Conservation (phyloP, 2,113 vertebrate genomes). For the Ictalurus furcatus region DNA sequence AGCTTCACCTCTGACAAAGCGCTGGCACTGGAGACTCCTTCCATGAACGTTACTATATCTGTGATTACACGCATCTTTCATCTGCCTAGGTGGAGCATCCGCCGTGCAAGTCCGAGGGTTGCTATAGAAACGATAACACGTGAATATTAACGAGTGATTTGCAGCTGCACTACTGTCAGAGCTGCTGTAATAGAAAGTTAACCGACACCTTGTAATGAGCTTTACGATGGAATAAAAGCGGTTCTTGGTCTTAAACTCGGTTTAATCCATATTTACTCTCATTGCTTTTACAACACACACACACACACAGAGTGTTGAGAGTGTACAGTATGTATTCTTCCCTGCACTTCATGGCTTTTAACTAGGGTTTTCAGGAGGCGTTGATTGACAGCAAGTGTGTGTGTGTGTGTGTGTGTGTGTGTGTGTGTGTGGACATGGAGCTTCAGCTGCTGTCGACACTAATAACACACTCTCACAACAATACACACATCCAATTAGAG, state of each 20-base stretch:
- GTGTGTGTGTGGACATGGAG: background rate
- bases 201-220: background rate
- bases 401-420: conserved; percentile 30
- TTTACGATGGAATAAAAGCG: background rate
- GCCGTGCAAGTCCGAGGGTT: background rate
- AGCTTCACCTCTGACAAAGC: background rate
- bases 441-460: conserved; percentile 44
- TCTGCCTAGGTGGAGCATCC: background rate
- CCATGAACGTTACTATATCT: background rate
- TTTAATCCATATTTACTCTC: background rate
- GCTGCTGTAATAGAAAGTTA: background rate
- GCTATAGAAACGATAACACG: background rate
- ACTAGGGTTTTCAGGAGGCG: background rate
- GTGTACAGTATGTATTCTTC: background rate
- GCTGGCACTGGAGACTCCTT: background rate
- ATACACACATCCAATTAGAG: conserved; percentile 39
- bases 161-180: background rate
- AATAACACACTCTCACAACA: conserved; percentile 42
- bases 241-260: background rate
- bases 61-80: too few relatives aligned
- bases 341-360: background rate
- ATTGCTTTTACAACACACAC: background rate
- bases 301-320: background rate
- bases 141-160: background rate
- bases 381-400: conserved; percentile 10